A percentile compares a stretch with the other conserved stretches of the same genome.
These are phyloP conservation scores for Pogona vitticeps DNA, from an alignment of 2,113 vertebrate species.

Conservation along the genomic window DNA sequence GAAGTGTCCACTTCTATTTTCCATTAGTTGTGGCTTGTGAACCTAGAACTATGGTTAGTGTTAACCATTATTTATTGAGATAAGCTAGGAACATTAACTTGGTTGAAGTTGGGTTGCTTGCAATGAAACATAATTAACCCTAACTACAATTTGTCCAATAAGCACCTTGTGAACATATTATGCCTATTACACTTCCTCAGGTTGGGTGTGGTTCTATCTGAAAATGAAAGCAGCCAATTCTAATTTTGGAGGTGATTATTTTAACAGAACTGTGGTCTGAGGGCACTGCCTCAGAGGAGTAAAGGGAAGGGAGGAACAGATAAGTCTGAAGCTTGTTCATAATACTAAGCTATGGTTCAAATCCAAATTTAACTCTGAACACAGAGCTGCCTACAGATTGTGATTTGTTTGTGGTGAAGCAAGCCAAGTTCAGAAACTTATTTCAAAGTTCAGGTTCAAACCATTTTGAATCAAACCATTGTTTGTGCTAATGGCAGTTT, in stretches of 20 bases:
- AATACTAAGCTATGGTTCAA: background rate
- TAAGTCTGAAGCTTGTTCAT: background rate
- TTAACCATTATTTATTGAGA: background rate
- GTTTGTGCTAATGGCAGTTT: background rate
- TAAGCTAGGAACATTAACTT: background rate
- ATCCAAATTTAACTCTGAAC: background rate
- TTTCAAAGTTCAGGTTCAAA: background rate
- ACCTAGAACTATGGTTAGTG: no score
- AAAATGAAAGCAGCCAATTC: background rate
- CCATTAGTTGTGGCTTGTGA: background rate
- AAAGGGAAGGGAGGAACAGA: background rate
- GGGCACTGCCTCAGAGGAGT: background rate
- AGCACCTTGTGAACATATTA: no score
- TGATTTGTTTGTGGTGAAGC: background rate
- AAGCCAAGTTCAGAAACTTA: background rate
- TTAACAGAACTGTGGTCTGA: no score
- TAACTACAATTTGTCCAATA: no score
- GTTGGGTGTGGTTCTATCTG: background rate
- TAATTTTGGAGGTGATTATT: background rate
- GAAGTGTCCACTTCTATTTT: background rate
- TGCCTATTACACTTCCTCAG: no score
- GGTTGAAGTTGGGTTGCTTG: background rate
- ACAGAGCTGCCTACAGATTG: background rate
- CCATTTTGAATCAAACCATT: background rate
- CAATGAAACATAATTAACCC: background rate